Evolutionary conservation across 2,888 invertebrate genomes (phyloP).

Genomic region (Neoitamus cyanurus): DNA sequence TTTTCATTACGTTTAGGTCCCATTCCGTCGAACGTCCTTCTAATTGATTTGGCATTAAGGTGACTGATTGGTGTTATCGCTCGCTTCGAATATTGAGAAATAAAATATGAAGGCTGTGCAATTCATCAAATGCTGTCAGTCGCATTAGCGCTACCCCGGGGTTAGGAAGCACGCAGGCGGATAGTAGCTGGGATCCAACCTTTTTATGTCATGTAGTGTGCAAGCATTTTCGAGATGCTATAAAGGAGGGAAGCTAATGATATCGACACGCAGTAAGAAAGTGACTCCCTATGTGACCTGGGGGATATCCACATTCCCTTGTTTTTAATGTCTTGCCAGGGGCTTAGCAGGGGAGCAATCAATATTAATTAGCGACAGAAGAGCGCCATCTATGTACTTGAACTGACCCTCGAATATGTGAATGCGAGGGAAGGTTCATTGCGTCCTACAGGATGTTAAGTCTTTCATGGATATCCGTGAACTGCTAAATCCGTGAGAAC

Average conservation of each 20-base stretch:
- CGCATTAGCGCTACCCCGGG: neutral
- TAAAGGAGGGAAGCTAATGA: neutral
- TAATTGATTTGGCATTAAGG: constrained; percentile 33
- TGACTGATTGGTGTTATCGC: constrained; percentile 19
- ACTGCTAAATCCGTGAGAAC: neutral
- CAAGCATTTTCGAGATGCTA: neutral
- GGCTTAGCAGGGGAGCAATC: neutral
- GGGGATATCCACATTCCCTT: neutral
- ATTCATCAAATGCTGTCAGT: constrained; percentile 17
- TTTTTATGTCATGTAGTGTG: neutral
- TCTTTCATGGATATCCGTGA: neutral
- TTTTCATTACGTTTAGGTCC: neutral
- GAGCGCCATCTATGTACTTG: neutral
- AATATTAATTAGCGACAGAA: constrained; percentile 25
- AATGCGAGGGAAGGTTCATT: neutral
- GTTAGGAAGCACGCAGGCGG: neutral
- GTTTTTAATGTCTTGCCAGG: neutral
- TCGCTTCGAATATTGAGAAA: neutral
- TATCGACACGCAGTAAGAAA: neutral
- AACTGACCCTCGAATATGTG: neutral
- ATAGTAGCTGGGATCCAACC: neutral
- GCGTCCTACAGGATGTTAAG: neutral
- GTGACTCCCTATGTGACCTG: neutral
- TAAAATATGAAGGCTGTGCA: neutral
- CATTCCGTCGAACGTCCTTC: neutral